Conservation (phyloP, 2,888 invertebrate genomes). For the Yponomeuta plumbellus region DNA sequence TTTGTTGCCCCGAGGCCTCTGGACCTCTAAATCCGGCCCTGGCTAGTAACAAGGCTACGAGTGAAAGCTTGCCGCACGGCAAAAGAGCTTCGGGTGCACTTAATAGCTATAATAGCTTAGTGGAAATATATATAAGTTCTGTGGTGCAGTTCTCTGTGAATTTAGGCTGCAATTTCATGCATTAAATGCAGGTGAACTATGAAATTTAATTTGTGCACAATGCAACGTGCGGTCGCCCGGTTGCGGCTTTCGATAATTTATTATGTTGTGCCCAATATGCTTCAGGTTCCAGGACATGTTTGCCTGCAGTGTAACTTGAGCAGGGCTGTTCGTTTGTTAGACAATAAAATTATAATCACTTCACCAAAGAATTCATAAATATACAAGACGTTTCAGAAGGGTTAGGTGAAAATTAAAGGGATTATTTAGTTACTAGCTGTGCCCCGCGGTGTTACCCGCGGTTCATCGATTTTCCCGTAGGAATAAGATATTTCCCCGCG, state of each 20-base stretch:
- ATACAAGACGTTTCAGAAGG: background rate
- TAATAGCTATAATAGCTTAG: background rate
- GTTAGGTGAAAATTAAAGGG: background rate
- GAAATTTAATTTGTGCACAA: slow-evolving; percentile 65
- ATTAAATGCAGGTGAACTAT: slow-evolving; percentile 45
- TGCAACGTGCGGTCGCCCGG: slow-evolving; percentile 39
- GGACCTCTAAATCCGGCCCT: no score
- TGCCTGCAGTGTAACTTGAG: background rate
- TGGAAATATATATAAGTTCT: background rate
- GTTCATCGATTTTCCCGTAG: no score
- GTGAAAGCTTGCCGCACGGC: no score
- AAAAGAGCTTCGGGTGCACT: no score
- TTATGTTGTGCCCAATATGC: slow-evolving; percentile 35
- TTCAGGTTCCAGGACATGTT: slow-evolving; percentile 19
- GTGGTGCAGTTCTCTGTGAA: slow-evolving; percentile 3
- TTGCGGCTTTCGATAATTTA: slow-evolving; percentile 43
- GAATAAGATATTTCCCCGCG: no score
- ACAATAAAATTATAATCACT: background rate
- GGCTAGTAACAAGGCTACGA: no score
- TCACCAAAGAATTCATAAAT: background rate
- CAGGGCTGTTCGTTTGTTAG: background rate
- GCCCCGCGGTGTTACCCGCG: no score
- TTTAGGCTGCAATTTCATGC: slow-evolving; percentile 32
- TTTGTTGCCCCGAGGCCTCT: no score
- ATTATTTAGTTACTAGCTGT: no score